A percentile compares a stretch with the other conserved stretches of the same genome.
These are phyloP conservation scores for Papilio machaon DNA, from an alignment of 1,140 invertebrate species.

Conservation along the genomic window DNA sequence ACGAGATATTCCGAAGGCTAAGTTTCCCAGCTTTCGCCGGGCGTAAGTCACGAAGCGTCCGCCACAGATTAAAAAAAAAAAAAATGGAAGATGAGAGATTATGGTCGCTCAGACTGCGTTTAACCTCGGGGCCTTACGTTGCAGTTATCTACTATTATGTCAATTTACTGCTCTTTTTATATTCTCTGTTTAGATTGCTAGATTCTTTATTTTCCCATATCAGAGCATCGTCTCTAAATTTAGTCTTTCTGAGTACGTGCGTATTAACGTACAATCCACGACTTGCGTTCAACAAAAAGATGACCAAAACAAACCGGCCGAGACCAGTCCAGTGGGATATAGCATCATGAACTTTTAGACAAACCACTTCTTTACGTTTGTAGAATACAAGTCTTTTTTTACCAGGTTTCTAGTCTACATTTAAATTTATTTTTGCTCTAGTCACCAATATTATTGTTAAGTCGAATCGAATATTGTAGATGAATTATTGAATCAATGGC, in stretches of 20 bases:
- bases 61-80: conserved; percentile 13
- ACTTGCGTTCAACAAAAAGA: conserved; percentile 1
- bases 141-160: not conserved
- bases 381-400: not conserved
- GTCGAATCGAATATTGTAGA: not conserved
- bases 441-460: not conserved
- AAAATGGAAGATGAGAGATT: conserved; percentile 23
- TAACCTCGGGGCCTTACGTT: conserved; percentile 2
- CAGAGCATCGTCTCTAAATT: not conserved
- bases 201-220: not conserved
- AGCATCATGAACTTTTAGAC: not conserved
- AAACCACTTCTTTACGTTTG: not conserved
- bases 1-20: not conserved
- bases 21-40: not conserved
- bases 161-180: not conserved
- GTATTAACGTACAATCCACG: conserved; percentile 13
- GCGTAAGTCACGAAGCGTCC: conserved; percentile 26
- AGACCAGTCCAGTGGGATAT: not conserved
- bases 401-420: not conserved
- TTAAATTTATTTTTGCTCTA: not conserved
- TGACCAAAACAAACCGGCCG: conserved; percentile 10
- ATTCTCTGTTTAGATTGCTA: not conserved
- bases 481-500: not conserved
- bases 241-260: not conserved
- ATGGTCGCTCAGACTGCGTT: not conserved